Evolutionary conservation across 2,888 invertebrate species (phyloP), one percentile per base, ranked within the genome.

Genomic region (Gymnosoma rotundatum): DNA sequence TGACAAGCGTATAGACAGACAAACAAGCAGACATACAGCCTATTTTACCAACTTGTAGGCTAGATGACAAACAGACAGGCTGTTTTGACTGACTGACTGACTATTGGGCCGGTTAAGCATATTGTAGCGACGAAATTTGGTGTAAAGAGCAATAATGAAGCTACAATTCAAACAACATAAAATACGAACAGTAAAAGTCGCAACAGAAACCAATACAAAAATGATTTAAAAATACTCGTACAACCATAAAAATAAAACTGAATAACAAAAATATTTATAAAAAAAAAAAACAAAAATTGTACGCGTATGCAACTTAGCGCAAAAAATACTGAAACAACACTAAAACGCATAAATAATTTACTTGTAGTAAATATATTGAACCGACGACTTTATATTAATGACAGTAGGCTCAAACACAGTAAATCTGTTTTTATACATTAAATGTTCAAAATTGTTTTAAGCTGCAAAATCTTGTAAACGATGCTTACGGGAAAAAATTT

Each of bases 101-200:
- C 42, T 42, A 42, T 42, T 12, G 42, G 64, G 32, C 66, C 45
- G 52, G 50, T 66, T 67, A 66, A 52, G 54, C 72, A 73, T 7
- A 73, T 73, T 78, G 78, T 78, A 72, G 73, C 81, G 42, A 64
- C 64, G 70, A 63, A 81, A 84, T 73, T 80, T 66, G 72, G 42
- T 12, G 4, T 2, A 42, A 42, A 12, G 42, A 42, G 42, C 10
- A 42, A 42, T 42, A 42, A 42, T 42, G 42, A 42, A 42, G 12
- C 42, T 12, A 42, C 12, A 42, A 42, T 73, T 60, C 52, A 87
- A 89, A 89, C 89, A 88, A 86, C 88, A 88, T 83, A 87, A 72
- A 86, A 85, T 85, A 86, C 69, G 81, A 86, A 78, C 87, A 88
- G 87, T 64, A 87, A 82, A 83, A 85, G 83, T 78, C 88, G 86